Conservation (phyloP, 1,140 invertebrate species). For the Calephelis nemesis region DNA sequence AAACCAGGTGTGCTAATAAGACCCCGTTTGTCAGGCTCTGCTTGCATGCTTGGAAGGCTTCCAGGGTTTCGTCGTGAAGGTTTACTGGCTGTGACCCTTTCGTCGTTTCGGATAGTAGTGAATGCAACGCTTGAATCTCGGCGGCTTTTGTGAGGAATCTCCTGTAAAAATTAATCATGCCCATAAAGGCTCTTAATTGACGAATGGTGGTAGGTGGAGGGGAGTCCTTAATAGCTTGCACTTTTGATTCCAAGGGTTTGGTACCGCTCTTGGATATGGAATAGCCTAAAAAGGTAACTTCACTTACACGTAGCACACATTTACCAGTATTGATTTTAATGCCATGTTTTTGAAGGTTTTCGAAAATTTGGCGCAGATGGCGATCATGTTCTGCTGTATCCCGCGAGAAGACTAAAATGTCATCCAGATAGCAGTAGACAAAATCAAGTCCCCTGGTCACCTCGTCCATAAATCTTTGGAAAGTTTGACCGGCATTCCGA, state of each 20-base stretch:
- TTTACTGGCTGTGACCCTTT: neutral
- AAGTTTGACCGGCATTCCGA: conserved; percentile 5
- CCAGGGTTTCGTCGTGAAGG: neutral
- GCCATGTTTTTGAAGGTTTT: conserved; percentile 14
- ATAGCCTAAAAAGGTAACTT: conserved; percentile 27
- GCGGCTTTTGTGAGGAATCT: neutral
- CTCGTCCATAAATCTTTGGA: conserved; percentile 18
- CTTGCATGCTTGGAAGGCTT: neutral
- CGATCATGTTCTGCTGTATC: neutral
- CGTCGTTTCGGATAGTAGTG: neutral
- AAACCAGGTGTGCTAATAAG: too few relatives aligned
- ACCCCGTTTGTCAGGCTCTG: neutral
- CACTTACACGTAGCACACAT: conserved; percentile 20
- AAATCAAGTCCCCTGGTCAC: conserved; percentile 1
- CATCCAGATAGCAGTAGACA: neutral
- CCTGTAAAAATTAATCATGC: conserved; percentile 19
- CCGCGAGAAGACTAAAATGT: neutral
- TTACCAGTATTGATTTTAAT: conserved; percentile 23
- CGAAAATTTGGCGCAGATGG: conserved; percentile 15
- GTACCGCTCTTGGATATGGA: conserved; percentile 20
- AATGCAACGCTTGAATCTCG: neutral
- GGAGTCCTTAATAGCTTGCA: conserved; percentile 22
- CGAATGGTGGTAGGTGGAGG: conserved; percentile 11
- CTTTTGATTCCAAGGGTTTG: conserved; percentile 21
- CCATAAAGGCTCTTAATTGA: conserved; percentile 19